These are phyloP conservation scores for Anarrhichthys ocellatus DNA, from an alignment of 2,113 vertebrate species.

Conservation along the genomic window DNA sequence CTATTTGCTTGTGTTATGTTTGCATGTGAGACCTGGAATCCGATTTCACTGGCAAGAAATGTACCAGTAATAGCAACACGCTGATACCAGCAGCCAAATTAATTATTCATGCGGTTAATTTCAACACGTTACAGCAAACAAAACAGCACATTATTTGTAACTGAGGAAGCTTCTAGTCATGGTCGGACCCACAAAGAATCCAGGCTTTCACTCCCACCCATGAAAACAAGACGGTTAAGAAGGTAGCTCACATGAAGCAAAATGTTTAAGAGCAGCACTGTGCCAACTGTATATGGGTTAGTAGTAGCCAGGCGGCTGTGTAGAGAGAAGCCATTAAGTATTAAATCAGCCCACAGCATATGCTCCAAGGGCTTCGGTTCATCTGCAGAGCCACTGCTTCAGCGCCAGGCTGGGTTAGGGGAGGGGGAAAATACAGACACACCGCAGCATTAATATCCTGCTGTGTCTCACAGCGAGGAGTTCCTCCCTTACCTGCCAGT, in stretches of 20 bases:
- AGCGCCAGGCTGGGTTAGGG: constrained; percentile 31
- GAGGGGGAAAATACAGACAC: constrained; percentile 23
- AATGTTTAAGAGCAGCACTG: neutral
- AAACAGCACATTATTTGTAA: constrained; percentile 38
- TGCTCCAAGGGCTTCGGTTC: constrained; percentile 33
- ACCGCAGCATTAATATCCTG: constrained; percentile 36
- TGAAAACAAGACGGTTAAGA: constrained; percentile 45
- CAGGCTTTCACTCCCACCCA: constrained; percentile 43
- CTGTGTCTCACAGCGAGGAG: constrained; percentile 20
- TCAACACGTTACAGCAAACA: constrained; percentile 43
- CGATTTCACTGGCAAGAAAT: constrained; percentile 34
- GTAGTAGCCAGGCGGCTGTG: constrained; percentile 6
- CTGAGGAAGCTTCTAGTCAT: constrained; percentile 30
- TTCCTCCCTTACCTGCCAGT: constrained; percentile 87
- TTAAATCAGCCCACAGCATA: constrained; percentile 31
- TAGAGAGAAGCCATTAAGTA: neutral
- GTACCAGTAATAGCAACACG: constrained; percentile 26
- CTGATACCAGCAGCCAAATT: constrained; percentile 46
- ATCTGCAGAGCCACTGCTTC: constrained; percentile 52
- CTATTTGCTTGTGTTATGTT: constrained; percentile 19
- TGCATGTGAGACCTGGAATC: constrained; percentile 29
- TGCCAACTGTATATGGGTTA: constrained; percentile 26
- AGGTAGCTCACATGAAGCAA: neutral
- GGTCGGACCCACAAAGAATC: constrained; percentile 36
- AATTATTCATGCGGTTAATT: constrained; percentile 71